Percentiles rank a stretch among this genome's conserved stretches.
These are phyloP conservation scores for Gnathonemus echidnorhynchus DNA, from an alignment of 2,113 vertebrate species.

Conservation along the genomic window DNA sequence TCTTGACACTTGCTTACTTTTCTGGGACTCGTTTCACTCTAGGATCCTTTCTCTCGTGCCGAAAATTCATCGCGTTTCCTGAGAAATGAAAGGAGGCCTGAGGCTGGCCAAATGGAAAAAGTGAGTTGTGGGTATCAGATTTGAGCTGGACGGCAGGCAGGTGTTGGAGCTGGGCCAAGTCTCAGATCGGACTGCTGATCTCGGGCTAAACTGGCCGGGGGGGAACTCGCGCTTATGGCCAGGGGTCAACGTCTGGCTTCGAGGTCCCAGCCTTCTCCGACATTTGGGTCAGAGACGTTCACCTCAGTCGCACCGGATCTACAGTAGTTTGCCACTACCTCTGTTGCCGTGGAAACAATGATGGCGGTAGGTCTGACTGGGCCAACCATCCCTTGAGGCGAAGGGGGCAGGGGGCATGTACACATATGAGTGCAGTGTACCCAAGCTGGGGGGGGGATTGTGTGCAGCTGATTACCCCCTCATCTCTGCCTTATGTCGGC, in stretches of 20 bases:
- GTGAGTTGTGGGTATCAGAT: background rate
- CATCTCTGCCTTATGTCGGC: background rate
- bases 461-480: background rate
- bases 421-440: background rate
- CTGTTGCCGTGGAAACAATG: background rate
- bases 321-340: conserved; percentile 36
- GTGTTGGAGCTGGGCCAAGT: background rate
- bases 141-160: background rate
- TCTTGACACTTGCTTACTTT: conserved; percentile 29
- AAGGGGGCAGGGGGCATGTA: background rate
- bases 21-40: conserved; percentile 13
- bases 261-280: background rate
- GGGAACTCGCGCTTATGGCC: background rate
- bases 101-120: conserved; percentile 6
- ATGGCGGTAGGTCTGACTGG: background rate
- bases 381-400: background rate
- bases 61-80: background rate
- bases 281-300: background rate
- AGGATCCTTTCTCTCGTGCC: background rate
- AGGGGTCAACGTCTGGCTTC: background rate
- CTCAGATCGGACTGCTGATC: background rate
- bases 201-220: background rate
- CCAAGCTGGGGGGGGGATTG: background rate
- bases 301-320: conserved; percentile 53
- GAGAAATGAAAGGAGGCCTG: conserved; percentile 16